A percentile compares a stretch with the other conserved stretches of the same genome.
phyloP scores from a whole-genome alignment of 2,888 invertebrate genomes.

The Mythimna pallens region DNA sequence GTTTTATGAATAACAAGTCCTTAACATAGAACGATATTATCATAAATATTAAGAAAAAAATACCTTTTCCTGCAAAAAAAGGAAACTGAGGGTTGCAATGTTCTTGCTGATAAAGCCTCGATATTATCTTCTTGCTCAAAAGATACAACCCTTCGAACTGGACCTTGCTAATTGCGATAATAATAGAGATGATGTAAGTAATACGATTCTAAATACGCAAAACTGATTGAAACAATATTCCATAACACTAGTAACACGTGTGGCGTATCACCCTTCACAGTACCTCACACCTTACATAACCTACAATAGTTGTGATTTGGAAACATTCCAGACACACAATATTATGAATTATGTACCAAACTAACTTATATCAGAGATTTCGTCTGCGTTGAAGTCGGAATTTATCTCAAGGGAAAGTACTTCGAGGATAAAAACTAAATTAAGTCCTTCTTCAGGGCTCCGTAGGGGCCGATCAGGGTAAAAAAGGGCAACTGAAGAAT shows the following conservation, averaged over 20 bases:
- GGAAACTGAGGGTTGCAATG: too few relatives aligned
- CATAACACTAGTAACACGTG: neutral
- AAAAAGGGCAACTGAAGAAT: too few relatives aligned
- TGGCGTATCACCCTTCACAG: too few relatives aligned
- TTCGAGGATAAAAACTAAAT: neutral
- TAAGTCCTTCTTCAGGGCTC: neutral
- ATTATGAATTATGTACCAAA: conserved; percentile 28
- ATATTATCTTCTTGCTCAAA: neutral
- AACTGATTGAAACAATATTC: neutral
- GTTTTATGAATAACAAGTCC: too few relatives aligned
- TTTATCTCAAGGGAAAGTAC: neutral
- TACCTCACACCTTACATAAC: neutral
- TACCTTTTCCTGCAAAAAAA: too few relatives aligned
- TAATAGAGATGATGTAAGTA: too few relatives aligned
- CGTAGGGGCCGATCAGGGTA: too few relatives aligned
- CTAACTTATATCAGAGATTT: neutral
- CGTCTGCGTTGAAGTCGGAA: neutral
- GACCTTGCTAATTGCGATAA: too few relatives aligned
- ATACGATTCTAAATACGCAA: neutral
- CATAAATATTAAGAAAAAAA: too few relatives aligned
- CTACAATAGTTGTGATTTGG: conserved; percentile 28
- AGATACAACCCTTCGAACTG: neutral
- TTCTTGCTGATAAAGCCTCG: too few relatives aligned
- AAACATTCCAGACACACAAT: conserved; percentile 41
- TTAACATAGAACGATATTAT: too few relatives aligned